Evolutionary conservation across 2,797 vertebrate species (phyloP).

Genomic region (Lacerta viridis): DNA sequence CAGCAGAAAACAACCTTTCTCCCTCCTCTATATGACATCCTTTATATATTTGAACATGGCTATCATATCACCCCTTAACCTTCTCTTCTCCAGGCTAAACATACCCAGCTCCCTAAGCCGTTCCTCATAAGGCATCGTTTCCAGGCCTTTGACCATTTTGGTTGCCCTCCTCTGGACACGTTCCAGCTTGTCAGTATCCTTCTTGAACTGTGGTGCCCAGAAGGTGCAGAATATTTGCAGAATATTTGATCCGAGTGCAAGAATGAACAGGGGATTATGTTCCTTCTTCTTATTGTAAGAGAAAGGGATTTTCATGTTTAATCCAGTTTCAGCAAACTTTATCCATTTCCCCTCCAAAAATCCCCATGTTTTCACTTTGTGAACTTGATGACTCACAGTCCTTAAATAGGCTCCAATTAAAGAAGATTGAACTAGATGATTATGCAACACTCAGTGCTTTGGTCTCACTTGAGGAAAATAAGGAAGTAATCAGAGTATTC

Average conservation of each 20-base stretch:
- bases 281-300: neutral
- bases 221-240: too few species aligned
- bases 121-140: too few species aligned
- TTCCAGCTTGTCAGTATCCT: too few species aligned
- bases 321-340: constrained; percentile 35
- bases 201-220: too few species aligned
- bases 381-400: constrained; percentile 21
- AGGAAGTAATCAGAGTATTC: constrained; percentile 31
- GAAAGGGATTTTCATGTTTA: neutral
- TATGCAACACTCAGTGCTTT: constrained; percentile 12
- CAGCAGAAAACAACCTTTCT: too few species aligned
- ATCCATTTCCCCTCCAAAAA: constrained; percentile 31
- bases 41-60: too few species aligned
- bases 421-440: constrained; percentile 36
- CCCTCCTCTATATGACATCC: too few species aligned
- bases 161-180: too few species aligned
- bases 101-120: too few species aligned
- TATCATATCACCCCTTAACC: too few species aligned
- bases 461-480: constrained; percentile 48
- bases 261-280: neutral
- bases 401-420: constrained; percentile 45
- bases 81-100: too few species aligned
- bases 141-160: too few species aligned
- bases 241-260: neutral
- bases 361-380: constrained; percentile 12